Evolutionary conservation across 2,113 vertebrate genomes (phyloP).

Genomic region (Crocuta crocuta): DNA sequence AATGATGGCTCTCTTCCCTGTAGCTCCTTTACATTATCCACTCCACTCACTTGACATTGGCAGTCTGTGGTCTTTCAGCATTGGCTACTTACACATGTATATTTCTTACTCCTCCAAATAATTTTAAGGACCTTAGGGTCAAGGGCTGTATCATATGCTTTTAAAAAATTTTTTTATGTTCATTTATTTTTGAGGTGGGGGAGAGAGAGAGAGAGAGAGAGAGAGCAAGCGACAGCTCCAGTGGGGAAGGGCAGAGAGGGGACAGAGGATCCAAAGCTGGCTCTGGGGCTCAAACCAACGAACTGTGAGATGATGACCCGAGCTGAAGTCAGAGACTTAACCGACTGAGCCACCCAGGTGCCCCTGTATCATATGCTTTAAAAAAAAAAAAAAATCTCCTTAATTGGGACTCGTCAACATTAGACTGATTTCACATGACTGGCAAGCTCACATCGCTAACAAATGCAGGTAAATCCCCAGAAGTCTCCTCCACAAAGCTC

Average conservation of each 20-base stretch:
- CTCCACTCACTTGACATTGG: neutral
- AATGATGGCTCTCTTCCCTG: accelerated
- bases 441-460: neutral
- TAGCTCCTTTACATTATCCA: accelerated
- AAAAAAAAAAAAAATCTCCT: neutral
- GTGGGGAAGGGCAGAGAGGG: too few species aligned
- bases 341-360: too few species aligned
- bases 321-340: too few species aligned
- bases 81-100: neutral
- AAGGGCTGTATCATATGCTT: neutral
- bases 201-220: too few species aligned
- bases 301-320: too few species aligned
- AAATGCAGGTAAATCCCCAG: neutral
- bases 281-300: too few species aligned
- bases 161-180: too few species aligned
- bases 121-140: neutral
- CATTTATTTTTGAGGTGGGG: too few species aligned
- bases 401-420: neutral
- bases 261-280: too few species aligned
- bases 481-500: neutral
- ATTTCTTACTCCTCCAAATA: neutral
- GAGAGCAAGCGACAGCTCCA: too few species aligned
- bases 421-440: neutral
- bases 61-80: neutral
- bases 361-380: too few species aligned